Percentiles rank a stretch among this genome's conserved stretches.
Evolutionary conservation across 2,797 vertebrate genomes (phyloP).

Genomic region (Gallinago nigripennis): DNA sequence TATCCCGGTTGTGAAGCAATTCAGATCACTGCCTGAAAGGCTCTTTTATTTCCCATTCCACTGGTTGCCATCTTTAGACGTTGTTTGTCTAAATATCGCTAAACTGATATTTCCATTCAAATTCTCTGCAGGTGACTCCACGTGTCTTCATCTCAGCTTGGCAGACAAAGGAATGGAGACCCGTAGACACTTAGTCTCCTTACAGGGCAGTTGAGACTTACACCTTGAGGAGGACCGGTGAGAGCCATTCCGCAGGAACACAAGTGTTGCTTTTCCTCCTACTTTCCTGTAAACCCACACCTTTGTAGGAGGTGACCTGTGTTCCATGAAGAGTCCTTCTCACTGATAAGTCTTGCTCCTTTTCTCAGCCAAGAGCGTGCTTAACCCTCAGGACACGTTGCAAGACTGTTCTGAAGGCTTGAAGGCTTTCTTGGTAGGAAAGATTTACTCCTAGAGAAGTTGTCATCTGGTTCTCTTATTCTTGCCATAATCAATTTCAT

Average conservation of each 20-base stretch:
- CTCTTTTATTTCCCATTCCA: background rate
- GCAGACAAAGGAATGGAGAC: background rate
- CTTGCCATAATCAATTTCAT: background rate
- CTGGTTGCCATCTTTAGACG: background rate
- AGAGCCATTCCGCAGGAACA: background rate
- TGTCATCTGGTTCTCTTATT: background rate
- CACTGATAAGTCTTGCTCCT: background rate
- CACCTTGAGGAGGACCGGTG: background rate
- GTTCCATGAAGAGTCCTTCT: background rate
- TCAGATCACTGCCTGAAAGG: background rate
- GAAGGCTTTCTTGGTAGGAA: background rate
- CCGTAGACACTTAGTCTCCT: background rate
- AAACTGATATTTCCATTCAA: background rate
- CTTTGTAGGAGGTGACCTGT: background rate
- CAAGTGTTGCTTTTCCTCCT: background rate
- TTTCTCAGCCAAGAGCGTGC: background rate
- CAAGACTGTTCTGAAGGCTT: background rate
- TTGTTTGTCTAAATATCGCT: background rate
- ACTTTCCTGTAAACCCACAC: background rate
- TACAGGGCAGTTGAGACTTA: background rate
- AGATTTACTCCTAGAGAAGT: background rate
- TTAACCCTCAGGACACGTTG: background rate
- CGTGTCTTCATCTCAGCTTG: background rate
- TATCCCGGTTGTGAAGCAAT: background rate
- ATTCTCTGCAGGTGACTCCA: background rate